Base-by-base conservation (phyloP, 2,888 invertebrate genomes). In the Drosophila phalerata region DNA sequence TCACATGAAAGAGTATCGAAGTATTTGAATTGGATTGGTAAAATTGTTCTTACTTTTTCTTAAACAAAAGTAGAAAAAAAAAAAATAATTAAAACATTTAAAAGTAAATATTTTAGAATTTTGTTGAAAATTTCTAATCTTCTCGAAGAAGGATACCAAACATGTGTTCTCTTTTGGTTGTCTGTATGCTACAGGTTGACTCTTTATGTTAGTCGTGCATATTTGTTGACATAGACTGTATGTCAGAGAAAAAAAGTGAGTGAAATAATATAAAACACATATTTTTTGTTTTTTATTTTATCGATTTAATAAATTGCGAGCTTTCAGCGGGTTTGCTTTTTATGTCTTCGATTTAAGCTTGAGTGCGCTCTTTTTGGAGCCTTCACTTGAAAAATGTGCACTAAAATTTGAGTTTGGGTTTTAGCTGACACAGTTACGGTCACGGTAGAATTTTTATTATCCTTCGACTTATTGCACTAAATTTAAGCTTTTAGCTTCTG, bases 291-390 rank as follows among this genome's bases (percentile, higher is more conserved):
- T 43, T 15, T 22, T 19, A 2, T 4, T 22, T 81, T 79, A 87
- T 85, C 85, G 85, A 87, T 85, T 85, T 74, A 83, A 85, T 85
- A 87, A 85, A 85, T 73, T 83, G 64, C 51, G 42, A 63, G 74
- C 53, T 69, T 69, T 67, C 61, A 61, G 48, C 53, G 34, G 38
- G 53, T 43, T 45, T 48, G 53, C 37, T 64, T 77, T 78, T 71
- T 73, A 68, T 77, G 77, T 73, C 68, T 72, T 87, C 76, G 62
- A 67, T 78, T 78, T 76, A 72, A 73, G 72, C 75, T 74, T 84
- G 69, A 69, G 57, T 69, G 69, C 47, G 67, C 63, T 63, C 60
- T 56, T 47, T 62, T 15, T 42, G 43, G 49, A 25, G 28, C 17
- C 22, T 32, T 25, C 32, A 47, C 48, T 58, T 72, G 62, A 73